Conservation (phyloP, 2,888 invertebrate species). For the Polydesmus complanatus region DNA sequence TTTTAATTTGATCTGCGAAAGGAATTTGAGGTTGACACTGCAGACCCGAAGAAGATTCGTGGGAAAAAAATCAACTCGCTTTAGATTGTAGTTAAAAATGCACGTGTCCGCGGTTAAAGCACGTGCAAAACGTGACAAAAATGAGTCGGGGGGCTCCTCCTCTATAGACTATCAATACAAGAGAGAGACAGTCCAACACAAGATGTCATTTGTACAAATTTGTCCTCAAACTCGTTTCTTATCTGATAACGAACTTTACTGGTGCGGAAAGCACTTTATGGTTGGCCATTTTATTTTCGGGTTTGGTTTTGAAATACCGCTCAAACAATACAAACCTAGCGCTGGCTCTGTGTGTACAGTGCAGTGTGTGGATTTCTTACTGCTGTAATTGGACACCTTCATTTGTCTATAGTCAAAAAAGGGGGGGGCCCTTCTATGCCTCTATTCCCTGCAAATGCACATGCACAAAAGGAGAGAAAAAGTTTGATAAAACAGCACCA, state of each 20-base stretch:
- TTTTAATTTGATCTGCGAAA: not conserved
- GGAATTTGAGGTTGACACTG: no score
- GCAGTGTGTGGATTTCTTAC: not conserved
- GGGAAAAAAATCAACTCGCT: not conserved
- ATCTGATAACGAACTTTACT: not conserved
- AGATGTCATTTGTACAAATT: not conserved
- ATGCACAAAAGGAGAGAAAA: no score
- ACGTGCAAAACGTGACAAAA: not conserved
- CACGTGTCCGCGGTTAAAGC: not conserved
- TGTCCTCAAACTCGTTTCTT: no score
- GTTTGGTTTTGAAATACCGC: not conserved
- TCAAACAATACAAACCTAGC: not conserved
- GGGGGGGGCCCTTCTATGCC: not conserved
- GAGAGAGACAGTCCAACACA: not conserved
- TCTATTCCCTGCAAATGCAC: no score
- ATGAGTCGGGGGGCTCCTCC: no score
- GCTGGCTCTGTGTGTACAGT: not conserved
- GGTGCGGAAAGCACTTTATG: not conserved
- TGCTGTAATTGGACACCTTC: not conserved
- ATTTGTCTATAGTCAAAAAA: no score
- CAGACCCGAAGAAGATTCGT: not conserved
- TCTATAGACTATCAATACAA: no score
- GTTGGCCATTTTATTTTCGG: not conserved
- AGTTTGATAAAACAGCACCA: not conserved
- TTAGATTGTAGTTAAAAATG: not conserved